phyloP scores from a whole-genome alignment of 1,140 invertebrate genomes.

The Bombus waltoni region DNA sequence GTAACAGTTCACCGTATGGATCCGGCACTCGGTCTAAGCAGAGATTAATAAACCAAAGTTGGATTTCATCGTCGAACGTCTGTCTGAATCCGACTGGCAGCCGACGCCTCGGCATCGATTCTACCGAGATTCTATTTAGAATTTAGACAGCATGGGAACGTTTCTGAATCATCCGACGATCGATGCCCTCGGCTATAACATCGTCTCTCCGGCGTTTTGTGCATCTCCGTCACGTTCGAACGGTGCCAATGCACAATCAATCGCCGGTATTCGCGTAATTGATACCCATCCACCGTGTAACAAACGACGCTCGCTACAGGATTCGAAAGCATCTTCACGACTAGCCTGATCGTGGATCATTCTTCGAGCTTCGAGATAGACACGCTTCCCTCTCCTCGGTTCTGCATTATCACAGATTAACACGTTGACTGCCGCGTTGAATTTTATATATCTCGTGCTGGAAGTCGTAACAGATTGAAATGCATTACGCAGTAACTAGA shows the following conservation, averaged over 20 bases:
- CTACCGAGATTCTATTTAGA: slow-evolving; percentile 33
- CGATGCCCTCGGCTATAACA: background rate
- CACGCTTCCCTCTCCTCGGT: background rate
- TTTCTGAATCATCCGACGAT: slow-evolving; percentile 43
- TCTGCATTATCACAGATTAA: slow-evolving; percentile 1
- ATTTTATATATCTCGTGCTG: background rate
- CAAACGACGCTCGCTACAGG: slow-evolving; percentile 41
- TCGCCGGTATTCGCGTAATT: slow-evolving; percentile 53
- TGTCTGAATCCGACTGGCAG: background rate
- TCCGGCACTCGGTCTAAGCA: background rate
- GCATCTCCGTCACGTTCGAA: slow-evolving; percentile 32
- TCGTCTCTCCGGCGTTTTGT: background rate
- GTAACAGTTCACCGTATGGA: background rate
- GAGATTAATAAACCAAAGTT: slow-evolving; percentile 30
- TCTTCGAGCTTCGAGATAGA: slow-evolving; percentile 5
- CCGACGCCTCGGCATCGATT: slow-evolving; percentile 6
- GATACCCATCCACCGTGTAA: slow-evolving; percentile 50
- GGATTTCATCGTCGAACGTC: slow-evolving; percentile 20
- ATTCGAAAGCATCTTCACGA: slow-evolving; percentile 26
- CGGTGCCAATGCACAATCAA: slow-evolving; percentile 56
- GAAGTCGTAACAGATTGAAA: no score
- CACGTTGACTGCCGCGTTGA: no score
- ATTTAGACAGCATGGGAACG: slow-evolving; percentile 44
- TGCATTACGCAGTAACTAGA: no score
- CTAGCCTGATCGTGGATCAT: slow-evolving; percentile 20